phyloP scores from a whole-genome alignment of 2,888 invertebrate genomes.

The Helleia helle region DNA sequence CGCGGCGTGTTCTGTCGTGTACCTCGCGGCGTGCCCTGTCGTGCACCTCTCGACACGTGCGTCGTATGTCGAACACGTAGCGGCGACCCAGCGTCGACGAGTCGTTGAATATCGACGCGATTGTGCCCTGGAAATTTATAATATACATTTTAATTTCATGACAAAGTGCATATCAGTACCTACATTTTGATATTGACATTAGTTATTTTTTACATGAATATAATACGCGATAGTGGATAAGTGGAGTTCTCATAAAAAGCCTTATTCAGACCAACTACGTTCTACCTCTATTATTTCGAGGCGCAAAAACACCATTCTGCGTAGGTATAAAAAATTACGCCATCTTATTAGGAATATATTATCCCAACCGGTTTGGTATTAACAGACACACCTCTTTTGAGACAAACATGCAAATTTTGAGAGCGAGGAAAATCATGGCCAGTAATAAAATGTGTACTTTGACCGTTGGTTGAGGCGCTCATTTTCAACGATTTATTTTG shows the following conservation, averaged over 20 bases:
- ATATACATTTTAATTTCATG: no score
- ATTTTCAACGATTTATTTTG: no score
- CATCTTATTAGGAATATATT: no score
- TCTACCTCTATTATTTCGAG: no score
- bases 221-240: no score
- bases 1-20: slow-evolving; percentile 88
- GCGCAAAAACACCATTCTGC: no score
- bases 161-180: no score
- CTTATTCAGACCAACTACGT: no score
- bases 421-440: neutral
- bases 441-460: slow-evolving; percentile 1
- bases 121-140: slow-evolving; percentile 80
- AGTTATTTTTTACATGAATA: no score
- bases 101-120: slow-evolving; percentile 93
- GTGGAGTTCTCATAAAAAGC: no score
- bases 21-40: slow-evolving; percentile 92
- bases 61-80: slow-evolving; percentile 91
- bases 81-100: slow-evolving; percentile 89
- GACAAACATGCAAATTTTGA: neutral
- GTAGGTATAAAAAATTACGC: no score
- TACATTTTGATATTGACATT: no score
- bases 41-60: slow-evolving; percentile 91
- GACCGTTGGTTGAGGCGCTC: neutral
- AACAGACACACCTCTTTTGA: slow-evolving; percentile 6
- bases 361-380: slow-evolving; percentile 2